Evolutionary conservation across 2,113 vertebrate genomes (phyloP), one percentile per base, ranked within the genome.

Genomic region (Porphyrio hochstetteri): DNA sequence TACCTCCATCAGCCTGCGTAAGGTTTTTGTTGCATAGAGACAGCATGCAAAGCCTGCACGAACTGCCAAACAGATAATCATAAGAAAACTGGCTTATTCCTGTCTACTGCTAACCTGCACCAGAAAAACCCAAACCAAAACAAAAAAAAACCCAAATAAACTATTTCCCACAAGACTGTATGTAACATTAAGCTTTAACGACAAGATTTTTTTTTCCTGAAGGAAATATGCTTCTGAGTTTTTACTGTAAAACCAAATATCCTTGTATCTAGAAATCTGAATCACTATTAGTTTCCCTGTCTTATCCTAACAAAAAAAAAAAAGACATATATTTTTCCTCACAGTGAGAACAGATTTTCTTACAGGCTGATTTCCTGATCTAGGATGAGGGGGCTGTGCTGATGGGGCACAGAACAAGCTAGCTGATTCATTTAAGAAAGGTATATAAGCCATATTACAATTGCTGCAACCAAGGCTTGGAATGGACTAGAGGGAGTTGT

Each of bases 371-470:
- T 87, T 84, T 74, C 14, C 4, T 59, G 14, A 21, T 84, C 20
- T 29, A 29, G 36, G 11, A 36, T 86, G 46, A 10, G 80, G 40
- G 11, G 15, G 9, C 4, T 77, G 20, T 1, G 1, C 24, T 64
- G 29, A 21, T 25, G 16, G 4, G 3, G 0, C 56, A 5, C 24
- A 52, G 38, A 68, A 48, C 10, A 76, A 63, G 10, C 11, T 80
- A 20, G 23, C 38, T 85, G 40, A 25, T 48, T 16, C 31, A 16
- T 70, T 74, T 74, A 63, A 27, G 44, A 63, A 53, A 31, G 24
- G 4, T 2, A 0, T 35, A 11, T 59, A n/a, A 84, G 6, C 27
- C 1, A 0, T 50, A 33, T 74, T 70, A 7, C 7, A 57, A 4
- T n/a, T 82, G 24, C 60, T 75, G 14, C 40, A 61, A 14, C 11